Conservation (phyloP, 2,113 vertebrate genomes). For the Tinamus guttatus region DNA sequence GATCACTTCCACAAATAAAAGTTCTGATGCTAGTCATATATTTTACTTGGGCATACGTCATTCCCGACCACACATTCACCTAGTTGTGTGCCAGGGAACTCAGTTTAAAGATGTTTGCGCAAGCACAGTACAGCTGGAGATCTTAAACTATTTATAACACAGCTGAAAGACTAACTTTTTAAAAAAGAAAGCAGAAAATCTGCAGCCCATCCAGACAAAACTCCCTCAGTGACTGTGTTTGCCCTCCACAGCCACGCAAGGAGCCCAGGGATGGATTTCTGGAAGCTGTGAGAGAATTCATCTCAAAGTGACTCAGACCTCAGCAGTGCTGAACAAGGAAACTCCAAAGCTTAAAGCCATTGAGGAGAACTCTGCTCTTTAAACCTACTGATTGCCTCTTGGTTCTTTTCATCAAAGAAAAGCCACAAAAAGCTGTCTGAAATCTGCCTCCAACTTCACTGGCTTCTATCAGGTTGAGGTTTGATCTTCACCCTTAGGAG, state of each 20-base stretch:
- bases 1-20: neutral
- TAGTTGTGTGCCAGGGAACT: conserved; percentile 30
- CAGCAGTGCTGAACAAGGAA: neutral
- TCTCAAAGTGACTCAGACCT: neutral
- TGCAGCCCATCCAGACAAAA: neutral
- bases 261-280: neutral
- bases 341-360: neutral
- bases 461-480: neutral
- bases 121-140: conserved; percentile 41
- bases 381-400: neutral
- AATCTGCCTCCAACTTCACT: neutral
- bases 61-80: neutral
- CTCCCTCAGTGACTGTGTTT: neutral
- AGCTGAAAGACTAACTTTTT: neutral
- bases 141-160: conserved; percentile 20
- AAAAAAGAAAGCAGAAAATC: neutral
- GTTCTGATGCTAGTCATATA: neutral
- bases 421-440: neutral
- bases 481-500: neutral
- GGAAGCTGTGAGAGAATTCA: neutral
- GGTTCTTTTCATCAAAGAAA: neutral
- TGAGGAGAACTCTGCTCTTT: neutral
- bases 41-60: conserved; percentile 12
- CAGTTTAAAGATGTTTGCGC: conserved; percentile 39
- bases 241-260: neutral